These are phyloP conservation scores for Perognathus longimembris DNA, from an alignment of 2,113 vertebrate genomes.

Conservation along the genomic window DNA sequence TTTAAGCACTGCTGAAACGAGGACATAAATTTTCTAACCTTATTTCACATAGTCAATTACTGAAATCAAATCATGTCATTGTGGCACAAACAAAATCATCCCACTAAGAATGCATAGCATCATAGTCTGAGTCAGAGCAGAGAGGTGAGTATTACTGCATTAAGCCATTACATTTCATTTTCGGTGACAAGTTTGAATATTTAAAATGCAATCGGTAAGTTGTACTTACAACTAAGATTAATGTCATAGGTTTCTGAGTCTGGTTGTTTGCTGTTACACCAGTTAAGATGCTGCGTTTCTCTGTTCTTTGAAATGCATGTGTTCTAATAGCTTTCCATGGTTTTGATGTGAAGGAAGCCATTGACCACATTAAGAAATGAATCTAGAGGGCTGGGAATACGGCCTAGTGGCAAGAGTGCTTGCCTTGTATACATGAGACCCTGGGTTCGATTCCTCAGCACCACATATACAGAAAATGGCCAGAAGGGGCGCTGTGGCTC, in stretches of 20 bases:
- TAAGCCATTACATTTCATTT: not conserved
- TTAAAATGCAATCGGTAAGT: not conserved
- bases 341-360: conserved; percentile 12
- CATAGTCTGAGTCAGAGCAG: not conserved
- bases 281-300: not conserved
- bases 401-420: no score
- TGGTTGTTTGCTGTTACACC: not conserved
- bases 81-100: not conserved
- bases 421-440: no score
- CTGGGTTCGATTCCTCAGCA: no score
- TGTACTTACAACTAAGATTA: not conserved
- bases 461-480: no score
- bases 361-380: not conserved
- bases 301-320: not conserved
- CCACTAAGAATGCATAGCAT: not conserved
- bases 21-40: not conserved
- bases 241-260: not conserved
- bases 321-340: not conserved
- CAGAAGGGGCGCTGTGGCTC: no score
- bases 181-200: not conserved
- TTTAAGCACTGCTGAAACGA: not conserved
- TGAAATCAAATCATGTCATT: conserved; percentile 9
- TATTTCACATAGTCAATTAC: not conserved
- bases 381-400: no score
- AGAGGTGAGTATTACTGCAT: not conserved